Conservation (phyloP, 1,140 invertebrate genomes). For the Lutraria rhynchaena region DNA sequence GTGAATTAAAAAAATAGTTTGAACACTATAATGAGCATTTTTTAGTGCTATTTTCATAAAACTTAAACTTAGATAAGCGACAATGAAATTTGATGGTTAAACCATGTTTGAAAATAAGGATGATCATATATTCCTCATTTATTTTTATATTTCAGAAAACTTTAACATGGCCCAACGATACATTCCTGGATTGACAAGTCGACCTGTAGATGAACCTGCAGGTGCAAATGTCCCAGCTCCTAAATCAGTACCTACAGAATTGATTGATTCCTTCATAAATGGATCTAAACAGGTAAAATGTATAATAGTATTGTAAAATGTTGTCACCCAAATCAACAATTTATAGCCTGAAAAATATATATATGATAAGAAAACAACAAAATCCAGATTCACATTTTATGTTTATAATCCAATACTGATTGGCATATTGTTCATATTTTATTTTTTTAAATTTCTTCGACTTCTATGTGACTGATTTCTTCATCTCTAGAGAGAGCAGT, state of each 20-base stretch:
- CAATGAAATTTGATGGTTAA: no score
- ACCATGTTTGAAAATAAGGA: no score
- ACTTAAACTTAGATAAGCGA: no score
- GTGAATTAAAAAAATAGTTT: no score
- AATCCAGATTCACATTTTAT: neutral
- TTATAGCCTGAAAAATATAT: neutral
- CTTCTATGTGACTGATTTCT: no score
- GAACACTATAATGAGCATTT: no score
- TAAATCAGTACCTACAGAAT: conserved; percentile 68
- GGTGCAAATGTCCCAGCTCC: conserved; percentile 30
- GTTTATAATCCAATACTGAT: neutral
- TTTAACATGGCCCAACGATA: conserved; percentile 57
- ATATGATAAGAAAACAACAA: neutral
- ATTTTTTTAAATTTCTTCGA: neutral
- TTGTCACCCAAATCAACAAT: neutral
- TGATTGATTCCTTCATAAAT: conserved; percentile 70
- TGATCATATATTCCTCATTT: no score
- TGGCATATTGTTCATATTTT: neutral
- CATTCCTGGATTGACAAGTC: conserved; percentile 67
- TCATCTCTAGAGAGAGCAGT: no score
- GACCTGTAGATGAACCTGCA: conserved; percentile 51
- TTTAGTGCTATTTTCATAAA: no score
- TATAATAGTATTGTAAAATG: neutral
- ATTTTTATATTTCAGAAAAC: neutral
- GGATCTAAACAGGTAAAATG: conserved; percentile 65